Evolutionary conservation across 2,113 vertebrate genomes (phyloP).

Genomic region (Pluvialis apricaria): DNA sequence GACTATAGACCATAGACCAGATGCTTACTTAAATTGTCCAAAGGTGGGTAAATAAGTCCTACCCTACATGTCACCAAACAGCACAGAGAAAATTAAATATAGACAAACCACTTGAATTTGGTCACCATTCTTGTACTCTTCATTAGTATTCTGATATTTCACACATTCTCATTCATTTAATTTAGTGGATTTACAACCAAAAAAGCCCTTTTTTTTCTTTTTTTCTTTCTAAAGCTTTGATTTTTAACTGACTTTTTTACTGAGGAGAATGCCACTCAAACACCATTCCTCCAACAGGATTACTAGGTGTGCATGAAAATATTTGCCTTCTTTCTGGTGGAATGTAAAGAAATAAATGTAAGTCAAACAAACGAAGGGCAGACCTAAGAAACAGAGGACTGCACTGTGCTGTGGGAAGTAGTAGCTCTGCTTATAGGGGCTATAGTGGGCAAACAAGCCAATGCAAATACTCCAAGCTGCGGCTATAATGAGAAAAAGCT

Average conservation of each 20-base stretch:
- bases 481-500: not conserved
- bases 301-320: not conserved
- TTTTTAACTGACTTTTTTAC: not conserved
- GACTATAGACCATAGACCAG: no score
- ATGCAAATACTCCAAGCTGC: not conserved
- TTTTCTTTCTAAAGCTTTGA: not conserved
- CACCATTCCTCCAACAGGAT: not conserved
- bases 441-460: not conserved
- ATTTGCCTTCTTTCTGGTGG: not conserved
- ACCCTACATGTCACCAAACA: no score
- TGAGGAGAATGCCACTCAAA: not conserved
- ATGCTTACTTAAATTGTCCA: no score
- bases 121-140: no score
- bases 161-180: no score
- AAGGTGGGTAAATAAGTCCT: no score
- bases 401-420: not conserved
- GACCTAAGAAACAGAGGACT: not conserved
- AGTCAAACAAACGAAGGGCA: not conserved
- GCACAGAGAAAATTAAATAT: no score
- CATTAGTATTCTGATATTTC: no score
- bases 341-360: not conserved
- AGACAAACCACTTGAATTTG: no score
- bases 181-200: no score
- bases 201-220: not conserved
- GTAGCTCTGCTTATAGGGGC: not conserved